Conservation (phyloP, 2,113 vertebrate genomes). For the Heterotis niloticus region DNA sequence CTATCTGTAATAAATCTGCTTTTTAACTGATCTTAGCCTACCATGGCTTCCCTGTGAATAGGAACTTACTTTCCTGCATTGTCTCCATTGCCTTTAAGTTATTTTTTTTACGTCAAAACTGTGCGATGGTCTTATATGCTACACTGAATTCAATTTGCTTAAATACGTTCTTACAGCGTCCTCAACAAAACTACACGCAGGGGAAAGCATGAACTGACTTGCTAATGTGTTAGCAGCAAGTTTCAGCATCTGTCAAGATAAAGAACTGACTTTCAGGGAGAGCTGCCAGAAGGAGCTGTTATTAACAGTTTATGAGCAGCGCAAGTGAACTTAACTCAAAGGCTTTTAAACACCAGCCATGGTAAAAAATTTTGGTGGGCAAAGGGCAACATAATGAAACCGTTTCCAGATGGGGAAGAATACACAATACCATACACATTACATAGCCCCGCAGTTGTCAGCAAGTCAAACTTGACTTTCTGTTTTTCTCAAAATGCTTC, state of each 20-base stretch:
- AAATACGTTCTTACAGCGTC: too few species aligned
- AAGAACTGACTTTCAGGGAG: neutral
- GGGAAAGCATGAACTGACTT: slow-evolving; percentile 50
- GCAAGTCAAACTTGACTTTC: neutral
- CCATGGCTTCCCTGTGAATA: too few species aligned
- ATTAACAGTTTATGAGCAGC: slow-evolving; percentile 9
- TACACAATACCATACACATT: slow-evolving; percentile 14
- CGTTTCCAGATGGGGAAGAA: slow-evolving; percentile 8
- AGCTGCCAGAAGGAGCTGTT: slow-evolving; percentile 6
- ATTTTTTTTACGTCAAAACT: too few species aligned
- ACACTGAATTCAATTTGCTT: too few species aligned
- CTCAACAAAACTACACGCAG: too few species aligned
- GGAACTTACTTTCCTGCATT: too few species aligned
- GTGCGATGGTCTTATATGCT: too few species aligned
- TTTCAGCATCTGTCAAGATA: slow-evolving; percentile 46
- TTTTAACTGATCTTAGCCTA: slow-evolving; percentile 30
- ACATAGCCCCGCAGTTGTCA: neutral
- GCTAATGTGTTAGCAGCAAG: slow-evolving; percentile 60
- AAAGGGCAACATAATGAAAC: neutral
- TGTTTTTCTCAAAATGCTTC: too few species aligned
- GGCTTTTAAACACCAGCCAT: neutral
- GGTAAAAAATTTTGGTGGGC: neutral
- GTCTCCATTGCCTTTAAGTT: too few species aligned
- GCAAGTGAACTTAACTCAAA: slow-evolving; percentile 4
- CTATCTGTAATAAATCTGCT: slow-evolving; percentile 49